Evolutionary conservation across 1,140 invertebrate species (phyloP).

Genomic region (Sminthurinus signatus): DNA sequence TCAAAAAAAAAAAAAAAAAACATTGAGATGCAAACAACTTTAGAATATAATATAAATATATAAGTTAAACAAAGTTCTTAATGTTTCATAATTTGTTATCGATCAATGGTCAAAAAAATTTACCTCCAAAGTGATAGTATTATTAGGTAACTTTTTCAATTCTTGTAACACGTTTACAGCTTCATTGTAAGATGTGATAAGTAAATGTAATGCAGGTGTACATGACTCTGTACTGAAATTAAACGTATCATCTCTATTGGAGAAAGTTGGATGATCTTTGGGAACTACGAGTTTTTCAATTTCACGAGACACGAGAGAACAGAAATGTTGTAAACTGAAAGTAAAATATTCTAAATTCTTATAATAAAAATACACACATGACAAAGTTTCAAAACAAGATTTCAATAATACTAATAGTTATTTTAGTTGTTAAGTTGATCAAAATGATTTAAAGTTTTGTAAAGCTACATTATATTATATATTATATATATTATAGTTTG

Average conservation of each 20-base stretch:
- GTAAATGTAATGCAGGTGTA: not conserved
- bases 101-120: too few species aligned
- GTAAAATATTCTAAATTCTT: conserved; percentile 10
- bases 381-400: too few species aligned
- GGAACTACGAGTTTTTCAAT: conserved; percentile 59
- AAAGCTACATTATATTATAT: too few species aligned
- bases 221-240: conserved; percentile 44
- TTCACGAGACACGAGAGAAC: conserved; percentile 64
- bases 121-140: conserved; percentile 21
- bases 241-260: conserved; percentile 49
- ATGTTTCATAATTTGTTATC: too few species aligned
- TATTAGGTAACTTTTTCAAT: conserved; percentile 18
- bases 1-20: conserved; percentile 11
- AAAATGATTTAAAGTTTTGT: too few species aligned
- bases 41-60: too few species aligned
- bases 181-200: conserved; percentile 41
- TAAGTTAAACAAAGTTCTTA: too few species aligned
- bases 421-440: too few species aligned
- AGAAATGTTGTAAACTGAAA: conserved; percentile 66
- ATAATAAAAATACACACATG: too few species aligned
- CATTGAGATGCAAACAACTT: not conserved
- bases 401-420: too few species aligned
- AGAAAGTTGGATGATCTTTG: conserved; percentile 45
- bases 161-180: conserved; percentile 26
- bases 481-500: not conserved